Percentiles rank a stretch among this genome's conserved stretches.
Conservation (phyloP, 2,888 invertebrate species). For the Drosophila multiciliata region DNA sequence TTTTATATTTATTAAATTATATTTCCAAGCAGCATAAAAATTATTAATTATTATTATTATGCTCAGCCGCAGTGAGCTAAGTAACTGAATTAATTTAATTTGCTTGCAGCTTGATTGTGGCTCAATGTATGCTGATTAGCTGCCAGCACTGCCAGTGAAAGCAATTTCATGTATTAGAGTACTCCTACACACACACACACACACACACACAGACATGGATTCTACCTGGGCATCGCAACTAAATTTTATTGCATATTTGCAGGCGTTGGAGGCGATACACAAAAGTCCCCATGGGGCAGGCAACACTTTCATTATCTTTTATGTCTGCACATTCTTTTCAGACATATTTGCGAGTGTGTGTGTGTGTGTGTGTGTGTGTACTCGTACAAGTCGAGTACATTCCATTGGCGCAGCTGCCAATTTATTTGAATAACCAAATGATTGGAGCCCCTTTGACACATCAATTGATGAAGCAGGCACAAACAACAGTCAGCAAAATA, state of each 20-base stretch:
- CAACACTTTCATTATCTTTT: conserved; percentile 71
- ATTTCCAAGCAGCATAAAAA: background rate
- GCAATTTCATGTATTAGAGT: conserved; percentile 35
- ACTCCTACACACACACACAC: background rate
- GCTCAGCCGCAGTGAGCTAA: conserved; percentile 4
- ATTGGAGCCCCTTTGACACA: conserved; percentile 30
- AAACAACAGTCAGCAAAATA: conserved; percentile 40
- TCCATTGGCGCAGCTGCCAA: conserved; percentile 33
- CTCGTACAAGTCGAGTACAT: background rate
- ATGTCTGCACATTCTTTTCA: conserved; percentile 53
- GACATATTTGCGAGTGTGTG: conserved; percentile 8
- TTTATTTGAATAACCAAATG: conserved; percentile 66
- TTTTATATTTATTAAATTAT: background rate
- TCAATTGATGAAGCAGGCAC: conserved; percentile 44
- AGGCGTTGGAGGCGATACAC: conserved; percentile 15
- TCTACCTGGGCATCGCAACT: conserved; percentile 37
- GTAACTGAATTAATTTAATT: conserved; percentile 39
- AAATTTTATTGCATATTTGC: conserved; percentile 53
- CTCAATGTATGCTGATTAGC: conserved; percentile 35
- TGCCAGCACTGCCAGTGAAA: conserved; percentile 24
- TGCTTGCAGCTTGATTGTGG: conserved; percentile 21
- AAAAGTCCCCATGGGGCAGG: conserved; percentile 23
- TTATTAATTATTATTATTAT: background rate
- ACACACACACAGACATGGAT: background rate
- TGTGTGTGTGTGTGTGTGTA: conserved; percentile 3